phyloP scores from a whole-genome alignment of 2,113 vertebrate genomes.

The Pollimyrus isidori region DNA sequence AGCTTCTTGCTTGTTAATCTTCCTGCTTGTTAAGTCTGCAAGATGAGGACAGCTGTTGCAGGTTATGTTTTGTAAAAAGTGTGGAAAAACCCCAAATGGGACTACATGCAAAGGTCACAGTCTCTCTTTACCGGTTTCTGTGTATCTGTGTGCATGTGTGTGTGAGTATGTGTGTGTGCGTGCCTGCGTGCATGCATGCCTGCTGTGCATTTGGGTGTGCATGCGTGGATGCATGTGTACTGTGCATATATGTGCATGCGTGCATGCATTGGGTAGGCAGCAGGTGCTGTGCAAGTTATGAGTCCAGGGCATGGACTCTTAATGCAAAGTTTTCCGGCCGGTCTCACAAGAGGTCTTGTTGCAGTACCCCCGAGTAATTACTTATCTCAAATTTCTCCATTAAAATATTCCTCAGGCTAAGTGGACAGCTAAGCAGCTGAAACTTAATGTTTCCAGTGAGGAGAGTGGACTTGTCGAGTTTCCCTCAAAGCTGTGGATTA shows the following conservation, averaged over 20 bases:
- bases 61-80: neutral
- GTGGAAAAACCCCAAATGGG: neutral
- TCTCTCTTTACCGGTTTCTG: neutral
- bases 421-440: neutral
- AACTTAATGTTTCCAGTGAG: neutral
- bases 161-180: neutral
- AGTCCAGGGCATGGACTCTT: neutral
- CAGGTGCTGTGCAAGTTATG: neutral
- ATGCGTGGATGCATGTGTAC: neutral
- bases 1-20: neutral
- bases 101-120: neutral
- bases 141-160: neutral
- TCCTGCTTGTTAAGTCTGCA: neutral
- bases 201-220: neutral
- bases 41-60: neutral
- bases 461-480: neutral
- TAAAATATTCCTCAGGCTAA: neutral
- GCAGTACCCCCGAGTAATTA: neutral
- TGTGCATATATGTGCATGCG: neutral
- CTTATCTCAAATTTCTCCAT: neutral
- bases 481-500: neutral
- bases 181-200: neutral
- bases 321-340: neutral
- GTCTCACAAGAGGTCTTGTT: neutral
- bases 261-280: neutral